Evolutionary conservation across 92 coral and sea anemone genomes (phyloP), one percentile per base, ranked within the genome.

Genomic region (Epizoanthus scotinus): DNA sequence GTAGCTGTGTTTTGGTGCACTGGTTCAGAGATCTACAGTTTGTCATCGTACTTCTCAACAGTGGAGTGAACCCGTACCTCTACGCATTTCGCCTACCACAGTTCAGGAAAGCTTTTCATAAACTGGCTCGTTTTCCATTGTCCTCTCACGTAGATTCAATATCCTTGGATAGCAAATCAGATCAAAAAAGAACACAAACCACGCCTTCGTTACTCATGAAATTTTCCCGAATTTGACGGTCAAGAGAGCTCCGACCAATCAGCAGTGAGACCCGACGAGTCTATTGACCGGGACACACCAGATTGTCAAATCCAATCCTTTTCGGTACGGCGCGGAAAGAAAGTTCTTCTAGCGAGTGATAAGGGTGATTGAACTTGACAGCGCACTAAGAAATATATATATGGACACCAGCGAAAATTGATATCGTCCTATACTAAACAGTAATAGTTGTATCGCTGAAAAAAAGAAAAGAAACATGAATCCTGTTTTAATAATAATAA

Each of bases 1-100:
- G 98, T 42, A 86, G 88, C 54, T 93, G 98, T 79, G 73, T 25
- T 27, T 59, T 62, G 58, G 59, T 93, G 27, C 94, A 89, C 44
- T 91, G 95, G 98, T 55, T 91, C 47, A 77, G 98, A 67, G 98
- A 93, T 60, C 63, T 93, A 13, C 94, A 93, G 78, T 73, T 89
- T 75, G 54, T 90, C 49, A 50, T 86, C 15, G 84, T 91, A 1
- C 71, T 79, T 19, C 47, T 80, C 24, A 93, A 93, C 66, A 91
- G 91, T 67, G 85, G 85, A 13, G 47, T 91, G 52, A 91, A 91
- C 57, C 92, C 94, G 1, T 91, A 67, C 67, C n/a, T 89, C 57
- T 93, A 91, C 73, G 98, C 91, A 9, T 81, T 86, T 87, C 71
- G 98, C 36, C 84, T 91, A 36, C 91, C 94, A 4, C 84, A 71